phyloP scores from a whole-genome alignment of 2,113 vertebrate genomes.

The Ondatra zibethicus region DNA sequence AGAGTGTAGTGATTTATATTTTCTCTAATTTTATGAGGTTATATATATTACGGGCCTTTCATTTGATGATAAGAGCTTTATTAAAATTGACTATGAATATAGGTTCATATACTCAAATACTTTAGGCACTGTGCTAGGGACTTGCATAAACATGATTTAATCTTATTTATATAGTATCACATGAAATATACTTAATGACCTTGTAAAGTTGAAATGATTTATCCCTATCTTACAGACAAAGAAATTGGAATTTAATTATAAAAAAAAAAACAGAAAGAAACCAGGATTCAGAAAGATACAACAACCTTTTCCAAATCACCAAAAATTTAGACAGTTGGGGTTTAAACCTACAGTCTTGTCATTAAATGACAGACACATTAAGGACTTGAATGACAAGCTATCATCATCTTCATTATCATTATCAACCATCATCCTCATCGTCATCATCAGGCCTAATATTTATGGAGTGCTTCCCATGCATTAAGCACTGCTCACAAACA shows the following conservation, averaged over 20 bases:
- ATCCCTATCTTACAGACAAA: slow-evolving; percentile 36
- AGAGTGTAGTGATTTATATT: slow-evolving; percentile 17
- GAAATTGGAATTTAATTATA: background rate
- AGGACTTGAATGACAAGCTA: background rate
- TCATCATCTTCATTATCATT: background rate
- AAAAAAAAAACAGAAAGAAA: background rate
- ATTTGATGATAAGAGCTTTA: slow-evolving; percentile 17
- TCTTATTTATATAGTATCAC: slow-evolving; percentile 17
- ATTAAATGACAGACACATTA: background rate
- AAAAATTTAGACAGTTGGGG: slow-evolving; percentile 10
- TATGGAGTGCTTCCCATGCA: background rate
- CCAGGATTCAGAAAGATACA: background rate
- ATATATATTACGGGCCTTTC: slow-evolving; percentile 22
- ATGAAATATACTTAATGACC: background rate
- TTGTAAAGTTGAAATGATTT: slow-evolving; percentile 37
- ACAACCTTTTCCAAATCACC: background rate
- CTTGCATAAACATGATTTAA: background rate
- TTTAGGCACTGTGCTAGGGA: background rate
- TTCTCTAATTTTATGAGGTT: slow-evolving; percentile 5
- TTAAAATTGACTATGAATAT: slow-evolving; percentile 32
- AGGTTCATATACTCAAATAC: background rate
- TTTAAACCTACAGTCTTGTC: slow-evolving; percentile 48
- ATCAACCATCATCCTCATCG: background rate
- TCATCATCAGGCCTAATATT: background rate
- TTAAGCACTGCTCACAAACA: slow-evolving; percentile 5